Base-by-base conservation (phyloP, 2,797 vertebrate genomes). In the Gadopsis bispinosus region DNA sequence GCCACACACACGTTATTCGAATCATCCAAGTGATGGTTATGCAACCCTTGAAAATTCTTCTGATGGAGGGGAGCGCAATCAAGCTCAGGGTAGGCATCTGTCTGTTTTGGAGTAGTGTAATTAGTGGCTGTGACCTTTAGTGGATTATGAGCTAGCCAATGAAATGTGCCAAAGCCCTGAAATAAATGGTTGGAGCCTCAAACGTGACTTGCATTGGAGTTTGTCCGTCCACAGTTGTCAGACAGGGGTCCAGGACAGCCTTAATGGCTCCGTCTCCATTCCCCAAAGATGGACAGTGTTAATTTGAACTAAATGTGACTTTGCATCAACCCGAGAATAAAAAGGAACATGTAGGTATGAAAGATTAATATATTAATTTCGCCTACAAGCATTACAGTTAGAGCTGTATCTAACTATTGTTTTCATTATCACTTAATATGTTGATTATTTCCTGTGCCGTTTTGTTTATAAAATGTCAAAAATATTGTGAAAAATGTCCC, bases 81-180 rank as follows among this genome's bases (percentile, higher is more conserved):
- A 92, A 75, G 83, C 84, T 83, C 62, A 73, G 81, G 77, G 87
- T 77, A 71, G 77, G 81, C 83, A 90, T 91, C 89, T 86, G 86
- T 88, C 86, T 73, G 79, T 89, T 93, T 89, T 89, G 79, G 86
- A 92, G 84, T 63, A 83, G 83, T 80, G 87, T 86, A 93, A 94
- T 93, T 91, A 93, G 88, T 91, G 87, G 69, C 86, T 79, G 81
- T 93, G 92, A 93, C 92, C 92, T 94, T 93, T 91, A 84, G 76
- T 60, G 43, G 90, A 93, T 92, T 90, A 91, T 70, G 78, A 84
- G 79, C 79, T 82, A 85, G 83, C 87, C 92, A 91, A 90, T 91
- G 88, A 89, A 91, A 93, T 84, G 83, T 83, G 89, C 84, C 78
- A 89, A 82, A 83, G 81, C 80, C 80, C 70, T 76, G 39, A 86